Base-by-base conservation (phyloP, 2,797 vertebrate species). In the Lepus oiostolus region DNA sequence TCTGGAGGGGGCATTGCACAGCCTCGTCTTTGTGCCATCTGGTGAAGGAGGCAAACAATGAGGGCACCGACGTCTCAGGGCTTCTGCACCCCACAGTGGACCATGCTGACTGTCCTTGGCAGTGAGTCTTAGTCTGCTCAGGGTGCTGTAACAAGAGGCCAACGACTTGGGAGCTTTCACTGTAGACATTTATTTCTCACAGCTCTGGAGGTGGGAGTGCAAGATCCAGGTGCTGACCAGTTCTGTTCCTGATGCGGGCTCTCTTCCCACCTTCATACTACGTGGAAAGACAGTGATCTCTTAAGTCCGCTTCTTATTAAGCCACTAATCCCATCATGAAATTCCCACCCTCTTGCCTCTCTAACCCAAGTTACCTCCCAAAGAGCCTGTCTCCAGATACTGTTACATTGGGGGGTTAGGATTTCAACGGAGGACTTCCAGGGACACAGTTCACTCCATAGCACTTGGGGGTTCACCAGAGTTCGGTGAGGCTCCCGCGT, bases 21-120 rank as follows among this genome's bases (percentile, higher is more conserved):
- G 4, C 32, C 42, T 87, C 58, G 35, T 35, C 30, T 63, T 14
- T 0, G 16, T 7, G 35, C 32, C 5, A 0, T 2, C 30, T 32
- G 76, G 60, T 19, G 1, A 47, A 74, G 7, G 21, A 60, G 10
- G 63, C 5, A 47, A 19, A 72, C 71, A 62, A 54, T 8, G 21
- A 81, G 52, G 90, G 17, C 13, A 24, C 22, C 9, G 1, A n/a
- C 28, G 12, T 71, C 35, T 88, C 2, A 24, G 79, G 21, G 21
- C 42, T 28, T 32, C 54, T 47, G 3, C 17, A 0, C 70, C 50
- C 42, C 65, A 1, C 21, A 2, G 38, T 14, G 65, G 63, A 11
- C 62, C 79, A 19, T 32, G 7, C 10, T 1, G 38, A 19, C 4
- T 24, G 32, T 26, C 50, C 83, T 62, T 52, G 82, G 50, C n/a